Evolutionary conservation across 2,113 vertebrate species (phyloP), one percentile per base, ranked within the genome.

Genomic region (Saccopteryx leptura): DNA sequence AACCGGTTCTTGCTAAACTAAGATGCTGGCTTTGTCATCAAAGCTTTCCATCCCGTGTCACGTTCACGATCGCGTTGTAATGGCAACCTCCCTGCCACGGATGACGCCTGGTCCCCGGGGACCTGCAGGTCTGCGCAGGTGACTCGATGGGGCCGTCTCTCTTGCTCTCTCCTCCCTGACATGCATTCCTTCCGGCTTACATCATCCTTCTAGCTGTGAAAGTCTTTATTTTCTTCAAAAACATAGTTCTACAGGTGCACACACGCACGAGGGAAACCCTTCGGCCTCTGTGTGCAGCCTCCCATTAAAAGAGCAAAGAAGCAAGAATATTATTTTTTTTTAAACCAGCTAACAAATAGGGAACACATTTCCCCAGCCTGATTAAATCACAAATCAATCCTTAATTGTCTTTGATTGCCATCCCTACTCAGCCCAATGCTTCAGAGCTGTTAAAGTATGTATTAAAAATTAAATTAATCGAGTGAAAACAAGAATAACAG

Each of bases 371-470:
- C 94, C 14, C 58, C 21, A 33, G 15, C 31, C 28, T 65, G 24
- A 79, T 65, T 26, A 39, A 33, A 92, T 89, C 54, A 92, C n/a
- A 86, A 84, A 84, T 60, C 76, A 72, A 72, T 21, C 86, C 84
- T 88, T 63, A 82, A 89, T 18, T 82, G 56, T 75, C 91, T 96
- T 72, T 68, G 65, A 50, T 21, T 4, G 76, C 52, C 19, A 48
- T 24, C 21, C 10, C 86, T 66, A 58, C 48, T 84, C 14, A 24
- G 72, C 8, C 60, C 54, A 75, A 7, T 56, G 78, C n/a, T 75
- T 76, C 23, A 68, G 31, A 52, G 33, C 4, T 15, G n/a, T 14
- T 65, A n/a, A 75, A 50, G 26, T 12, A 50, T 33, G 9, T 48
- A 24, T 39, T 76, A 50, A 87, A 88, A 72, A 50, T 54, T 86